Evolutionary conservation across 2,113 vertebrate species (phyloP).

Genomic region (Python bivittatus): DNA sequence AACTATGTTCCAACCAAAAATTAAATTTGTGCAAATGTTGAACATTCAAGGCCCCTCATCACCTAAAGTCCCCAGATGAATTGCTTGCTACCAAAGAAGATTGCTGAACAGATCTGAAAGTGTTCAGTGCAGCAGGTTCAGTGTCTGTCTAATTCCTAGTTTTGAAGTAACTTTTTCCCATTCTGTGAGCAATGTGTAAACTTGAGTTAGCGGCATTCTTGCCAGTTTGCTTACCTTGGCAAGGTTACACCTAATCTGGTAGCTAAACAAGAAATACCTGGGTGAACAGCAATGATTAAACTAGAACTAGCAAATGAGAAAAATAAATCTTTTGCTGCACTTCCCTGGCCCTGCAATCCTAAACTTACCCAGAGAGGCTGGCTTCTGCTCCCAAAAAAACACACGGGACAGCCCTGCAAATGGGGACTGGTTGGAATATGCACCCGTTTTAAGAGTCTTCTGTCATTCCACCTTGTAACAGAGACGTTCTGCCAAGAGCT

Average conservation of each 20-base stretch:
- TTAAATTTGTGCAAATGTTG: not conserved
- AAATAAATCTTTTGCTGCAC: not conserved
- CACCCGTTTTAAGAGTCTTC: not conserved
- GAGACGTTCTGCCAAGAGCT: not conserved
- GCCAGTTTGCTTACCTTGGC: conserved; percentile 24
- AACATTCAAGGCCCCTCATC: not conserved
- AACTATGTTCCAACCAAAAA: not conserved
- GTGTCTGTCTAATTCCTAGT: not conserved
- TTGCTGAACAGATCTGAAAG: not conserved
- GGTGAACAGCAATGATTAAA: not conserved
- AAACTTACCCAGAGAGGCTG: not conserved
- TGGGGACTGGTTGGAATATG: not conserved
- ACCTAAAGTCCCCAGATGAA: not conserved
- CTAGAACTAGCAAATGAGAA: not conserved
- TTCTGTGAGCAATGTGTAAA: not conserved
- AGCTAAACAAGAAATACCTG: conserved; percentile 23
- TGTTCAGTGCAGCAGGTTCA: not conserved
- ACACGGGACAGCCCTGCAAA: not conserved
- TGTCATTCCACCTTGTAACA: not conserved
- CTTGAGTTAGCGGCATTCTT: not conserved
- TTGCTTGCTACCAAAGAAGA: conserved; percentile 22
- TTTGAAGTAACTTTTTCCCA: not conserved
- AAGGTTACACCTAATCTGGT: not conserved
- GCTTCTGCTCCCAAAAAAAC: not conserved
- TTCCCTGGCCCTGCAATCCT: not conserved